These are phyloP conservation scores for Drosophila subpulchrella DNA, from an alignment of 1,140 invertebrate genomes.

Conservation along the genomic window DNA sequence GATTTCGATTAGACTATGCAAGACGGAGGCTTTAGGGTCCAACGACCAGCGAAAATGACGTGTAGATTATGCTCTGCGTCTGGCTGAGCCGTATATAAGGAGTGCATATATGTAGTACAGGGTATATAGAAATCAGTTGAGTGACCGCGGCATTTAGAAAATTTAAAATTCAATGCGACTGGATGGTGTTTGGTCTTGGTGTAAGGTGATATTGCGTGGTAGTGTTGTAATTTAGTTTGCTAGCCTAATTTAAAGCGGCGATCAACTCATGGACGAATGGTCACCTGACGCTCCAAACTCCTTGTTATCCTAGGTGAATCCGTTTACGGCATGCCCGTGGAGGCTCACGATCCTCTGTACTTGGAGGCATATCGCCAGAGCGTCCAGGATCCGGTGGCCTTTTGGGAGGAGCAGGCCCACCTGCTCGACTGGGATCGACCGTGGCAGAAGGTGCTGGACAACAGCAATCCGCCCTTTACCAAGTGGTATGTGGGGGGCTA, in stretches of 20 bases:
- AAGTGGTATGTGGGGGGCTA: conserved; percentile 97
- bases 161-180: conserved; percentile 57
- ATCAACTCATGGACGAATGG: conserved; percentile 1
- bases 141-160: conserved; percentile 50
- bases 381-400: conserved; percentile 91
- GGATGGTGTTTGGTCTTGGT: background rate
- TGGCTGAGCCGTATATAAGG: background rate
- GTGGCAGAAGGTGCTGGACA: conserved; percentile 93
- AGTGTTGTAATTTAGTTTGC: conserved; percentile 44
- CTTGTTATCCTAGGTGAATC: conserved; percentile 23
- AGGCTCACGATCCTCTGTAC: conserved; percentile 85
- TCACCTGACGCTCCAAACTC: background rate
- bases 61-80: conserved; percentile 41
- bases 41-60: conserved; percentile 30
- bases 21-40: conserved; percentile 14
- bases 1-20: conserved; percentile 41
- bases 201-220: conserved; percentile 2
- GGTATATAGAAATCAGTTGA: conserved; percentile 38
- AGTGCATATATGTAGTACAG: background rate
- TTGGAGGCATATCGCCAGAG: conserved; percentile 89
- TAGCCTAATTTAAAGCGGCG: conserved; percentile 34
- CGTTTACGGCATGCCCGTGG: conserved; percentile 59
- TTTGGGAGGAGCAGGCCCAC: conserved; percentile 92
- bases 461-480: conserved; percentile 92
- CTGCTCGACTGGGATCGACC: conserved; percentile 92